These are phyloP conservation scores for Chrysotoxum bicinctum DNA, from an alignment of 2,888 invertebrate genomes.

Conservation along the genomic window DNA sequence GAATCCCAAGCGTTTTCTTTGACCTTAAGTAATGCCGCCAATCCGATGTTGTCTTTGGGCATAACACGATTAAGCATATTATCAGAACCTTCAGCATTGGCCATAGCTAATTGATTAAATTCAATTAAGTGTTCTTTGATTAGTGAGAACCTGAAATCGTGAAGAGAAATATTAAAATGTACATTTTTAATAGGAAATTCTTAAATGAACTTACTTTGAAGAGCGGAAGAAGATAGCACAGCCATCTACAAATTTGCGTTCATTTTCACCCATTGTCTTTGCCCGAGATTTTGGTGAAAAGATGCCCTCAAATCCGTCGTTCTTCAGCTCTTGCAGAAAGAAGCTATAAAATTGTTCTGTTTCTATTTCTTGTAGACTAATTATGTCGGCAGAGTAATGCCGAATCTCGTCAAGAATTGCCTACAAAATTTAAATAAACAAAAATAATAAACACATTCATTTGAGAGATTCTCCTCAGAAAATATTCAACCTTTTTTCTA, in stretches of 20 bases:
- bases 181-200: neutral
- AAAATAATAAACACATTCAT: neutral
- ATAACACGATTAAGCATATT: slow-evolving; percentile 99
- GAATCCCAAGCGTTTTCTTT: slow-evolving; percentile 97
- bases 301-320: slow-evolving; percentile 96
- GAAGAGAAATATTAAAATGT: neutral
- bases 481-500: slow-evolving; percentile 89
- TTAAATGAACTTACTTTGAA: slow-evolving; percentile 87
- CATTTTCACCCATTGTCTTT: slow-evolving; percentile 98
- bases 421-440: slow-evolving; percentile 51
- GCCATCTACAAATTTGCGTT: slow-evolving; percentile 98
- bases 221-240: slow-evolving; percentile 99
- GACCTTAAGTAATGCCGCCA: slow-evolving; percentile 96
- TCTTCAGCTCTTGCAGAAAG: slow-evolving; percentile 96
- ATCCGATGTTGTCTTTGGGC: slow-evolving; percentile 99
- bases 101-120: slow-evolving; percentile 99
- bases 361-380: slow-evolving; percentile 98
- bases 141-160: slow-evolving; percentile 90
- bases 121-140: slow-evolving; percentile 98
- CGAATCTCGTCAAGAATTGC: slow-evolving; percentile 97
- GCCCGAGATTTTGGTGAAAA: slow-evolving; percentile 99
- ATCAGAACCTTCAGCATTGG: slow-evolving; percentile 98
- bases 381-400: slow-evolving; percentile 98
- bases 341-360: slow-evolving; percentile 99
- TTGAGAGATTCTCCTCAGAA: neutral